Percentiles rank a stretch among this genome's conserved stretches.
These are phyloP conservation scores for Ruditapes philippinarum DNA, from an alignment of 1,140 invertebrate species.

Conservation along the genomic window DNA sequence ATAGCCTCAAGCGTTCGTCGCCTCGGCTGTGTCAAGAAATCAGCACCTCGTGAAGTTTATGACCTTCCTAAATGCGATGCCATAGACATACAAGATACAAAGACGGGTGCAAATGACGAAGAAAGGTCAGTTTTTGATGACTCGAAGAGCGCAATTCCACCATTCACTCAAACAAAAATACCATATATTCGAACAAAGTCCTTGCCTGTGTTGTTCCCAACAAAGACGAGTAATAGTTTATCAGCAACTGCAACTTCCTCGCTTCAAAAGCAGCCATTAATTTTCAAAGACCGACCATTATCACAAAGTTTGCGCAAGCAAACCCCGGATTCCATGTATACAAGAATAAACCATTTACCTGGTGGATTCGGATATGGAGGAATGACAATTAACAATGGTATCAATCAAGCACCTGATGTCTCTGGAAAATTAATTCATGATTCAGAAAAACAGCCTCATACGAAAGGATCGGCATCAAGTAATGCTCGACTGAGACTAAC, in stretches of 20 bases:
- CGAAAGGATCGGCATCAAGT: too few species aligned
- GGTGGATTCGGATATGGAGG: constrained; percentile 12
- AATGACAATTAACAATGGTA: constrained; percentile 51
- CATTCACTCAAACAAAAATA: not conserved
- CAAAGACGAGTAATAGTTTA: constrained; percentile 44
- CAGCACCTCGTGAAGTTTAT: constrained; percentile 13
- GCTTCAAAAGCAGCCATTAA: not conserved
- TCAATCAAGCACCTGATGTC: constrained; percentile 41
- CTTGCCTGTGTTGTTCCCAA: constrained; percentile 51
- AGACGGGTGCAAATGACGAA: not conserved
- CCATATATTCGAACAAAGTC: constrained; percentile 56
- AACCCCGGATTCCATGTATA: constrained; percentile 49
- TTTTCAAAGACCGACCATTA: constrained; percentile 40
- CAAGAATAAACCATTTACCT: constrained; percentile 24
- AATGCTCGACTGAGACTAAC: not conserved
- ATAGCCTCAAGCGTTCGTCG: not conserved
- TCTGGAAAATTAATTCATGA: constrained; percentile 27
- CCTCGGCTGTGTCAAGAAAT: not conserved
- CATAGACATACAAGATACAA: constrained; percentile 43
- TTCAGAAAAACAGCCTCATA: constrained; percentile 1
- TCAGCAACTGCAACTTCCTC: not conserved
- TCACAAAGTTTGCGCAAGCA: constrained; percentile 36
- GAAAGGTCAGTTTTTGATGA: not conserved
- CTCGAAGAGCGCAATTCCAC: not conserved
- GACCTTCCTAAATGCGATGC: constrained; percentile 51